phyloP scores from a whole-genome alignment of 2,888 invertebrate species.

The Pachycephus smyrnensis region DNA sequence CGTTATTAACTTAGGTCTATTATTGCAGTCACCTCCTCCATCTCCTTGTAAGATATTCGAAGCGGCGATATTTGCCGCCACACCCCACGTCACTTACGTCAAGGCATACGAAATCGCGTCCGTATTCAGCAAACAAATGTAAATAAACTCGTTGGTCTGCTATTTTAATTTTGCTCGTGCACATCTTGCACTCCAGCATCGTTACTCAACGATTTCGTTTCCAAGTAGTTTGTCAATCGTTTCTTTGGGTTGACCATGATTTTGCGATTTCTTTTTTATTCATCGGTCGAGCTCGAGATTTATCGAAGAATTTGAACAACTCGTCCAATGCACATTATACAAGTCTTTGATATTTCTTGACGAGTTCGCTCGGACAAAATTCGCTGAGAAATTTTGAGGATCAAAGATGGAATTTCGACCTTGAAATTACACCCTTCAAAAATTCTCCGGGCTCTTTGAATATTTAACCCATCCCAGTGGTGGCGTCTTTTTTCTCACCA shows the following conservation, averaged over 20 bases:
- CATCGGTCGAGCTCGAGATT: too few species aligned
- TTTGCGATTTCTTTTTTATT: neutral
- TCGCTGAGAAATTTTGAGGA: too few species aligned
- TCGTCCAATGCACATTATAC: neutral
- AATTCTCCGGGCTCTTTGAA: neutral
- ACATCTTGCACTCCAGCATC: neutral
- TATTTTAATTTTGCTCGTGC: slow-evolving; percentile 5
- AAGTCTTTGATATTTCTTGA: neutral
- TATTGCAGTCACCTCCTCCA: neutral
- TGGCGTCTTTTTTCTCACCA: neutral
- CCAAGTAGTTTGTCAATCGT: neutral
- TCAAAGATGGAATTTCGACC: too few species aligned
- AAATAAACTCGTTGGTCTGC: slow-evolving; percentile 2
- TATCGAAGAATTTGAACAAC: neutral
- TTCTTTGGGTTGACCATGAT: neutral
- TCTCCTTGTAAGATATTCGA: neutral
- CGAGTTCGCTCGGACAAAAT: neutral
- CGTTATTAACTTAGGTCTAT: neutral
- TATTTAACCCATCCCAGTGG: neutral
- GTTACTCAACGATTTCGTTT: neutral
- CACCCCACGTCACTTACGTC: neutral
- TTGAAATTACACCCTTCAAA: neutral
- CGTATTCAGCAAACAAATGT: slow-evolving; percentile 1
- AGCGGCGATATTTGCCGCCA: slow-evolving; percentile 1
- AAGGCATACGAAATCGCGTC: neutral